Base-by-base conservation (phyloP, 2,888 invertebrate genomes). In the Tetragonula carbonaria region DNA sequence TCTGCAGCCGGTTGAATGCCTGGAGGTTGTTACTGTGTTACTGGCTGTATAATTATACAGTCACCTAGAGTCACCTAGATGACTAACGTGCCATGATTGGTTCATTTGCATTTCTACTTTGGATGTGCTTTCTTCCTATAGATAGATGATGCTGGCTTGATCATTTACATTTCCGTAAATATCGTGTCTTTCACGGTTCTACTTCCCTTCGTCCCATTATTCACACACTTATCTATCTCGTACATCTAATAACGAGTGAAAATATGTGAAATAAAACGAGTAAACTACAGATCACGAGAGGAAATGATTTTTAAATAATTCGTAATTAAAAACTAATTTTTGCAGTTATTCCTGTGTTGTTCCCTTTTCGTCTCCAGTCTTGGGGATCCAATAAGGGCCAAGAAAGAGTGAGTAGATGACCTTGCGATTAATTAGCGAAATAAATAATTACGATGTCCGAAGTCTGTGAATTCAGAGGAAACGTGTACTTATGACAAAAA, bases 341-440 rank as follows among this genome's bases (percentile, higher is more conserved):
- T 95, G 82, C 95, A 97, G 97, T 94, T 96, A 93, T 95, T 96
- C 93, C 95, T 96, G 91, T 96, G 95, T 94, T 95, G 96, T 92
- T 95, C 96, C 87, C 95, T 96, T 89, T 95, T 96, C 89, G 95
- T 95, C 90, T 95, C 95, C 79, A 92, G 94, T 50, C 88, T 91
- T 50, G 93, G 91, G 79, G 93, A 93, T 66, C 94, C 94, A n/a
- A 92, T 94, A 83, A 91, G 93, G 82, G 83, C 80, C 57, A 94
- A 94, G 75, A 93, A 93, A 91, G 93, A 94, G 94, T 94, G 84
- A 93, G 94, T 93, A 76, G 33, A 28, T 6, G 21, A 18, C 21
- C 0, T 14, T 13, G 14, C 18, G 23, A 38, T 23, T 50, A 18
- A 21, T 2, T 28, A 21, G 38, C 4, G 8, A 28, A 62, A 62